phyloP scores from a whole-genome alignment of 2,113 vertebrate genomes.

The Gallinago media region DNA sequence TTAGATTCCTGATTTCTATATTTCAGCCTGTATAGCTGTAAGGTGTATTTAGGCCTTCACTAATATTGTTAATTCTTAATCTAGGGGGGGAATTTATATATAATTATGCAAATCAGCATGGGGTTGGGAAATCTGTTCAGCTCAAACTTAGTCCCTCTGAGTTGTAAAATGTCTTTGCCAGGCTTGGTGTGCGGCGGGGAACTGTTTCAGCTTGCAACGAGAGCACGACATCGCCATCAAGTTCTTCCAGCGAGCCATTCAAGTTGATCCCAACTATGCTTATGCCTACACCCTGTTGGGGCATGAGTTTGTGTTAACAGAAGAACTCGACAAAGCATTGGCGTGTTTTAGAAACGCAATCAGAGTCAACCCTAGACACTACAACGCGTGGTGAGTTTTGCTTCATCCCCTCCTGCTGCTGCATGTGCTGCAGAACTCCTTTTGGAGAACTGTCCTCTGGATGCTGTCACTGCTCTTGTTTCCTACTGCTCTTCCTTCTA shows the following conservation, averaged over 20 bases:
- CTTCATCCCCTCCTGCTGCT: not conserved
- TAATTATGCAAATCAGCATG: not conserved
- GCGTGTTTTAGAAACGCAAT: constrained; percentile 97
- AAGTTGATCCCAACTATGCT: constrained; percentile 96
- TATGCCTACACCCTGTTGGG: constrained; percentile 97
- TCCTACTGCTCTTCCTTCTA: not conserved
- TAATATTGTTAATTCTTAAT: not conserved
- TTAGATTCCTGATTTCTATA: not conserved
- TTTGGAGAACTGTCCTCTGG: fast-evolving
- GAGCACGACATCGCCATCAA: constrained; percentile 99
- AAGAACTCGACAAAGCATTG: constrained; percentile 95
- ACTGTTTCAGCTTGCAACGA: constrained; percentile 97
- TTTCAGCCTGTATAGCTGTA: not conserved
- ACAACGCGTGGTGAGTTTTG: constrained; percentile 90
- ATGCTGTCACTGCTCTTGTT: fast-evolving
- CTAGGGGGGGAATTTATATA: not conserved
- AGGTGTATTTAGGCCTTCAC: not conserved
- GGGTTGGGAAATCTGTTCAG: not conserved
- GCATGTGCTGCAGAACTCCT: fast-evolving
- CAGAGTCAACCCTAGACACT: constrained; percentile 94
- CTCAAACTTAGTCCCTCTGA: not conserved
- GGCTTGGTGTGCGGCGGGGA: constrained; percentile 98
- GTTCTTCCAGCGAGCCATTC: constrained; percentile 98
- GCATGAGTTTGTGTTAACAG: constrained; percentile 95
- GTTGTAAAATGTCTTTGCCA: constrained; percentile 54